Evolutionary conservation across 2,888 invertebrate species (phyloP), one percentile per base, ranked within the genome.

Genomic region (Girardia tigrina): DNA sequence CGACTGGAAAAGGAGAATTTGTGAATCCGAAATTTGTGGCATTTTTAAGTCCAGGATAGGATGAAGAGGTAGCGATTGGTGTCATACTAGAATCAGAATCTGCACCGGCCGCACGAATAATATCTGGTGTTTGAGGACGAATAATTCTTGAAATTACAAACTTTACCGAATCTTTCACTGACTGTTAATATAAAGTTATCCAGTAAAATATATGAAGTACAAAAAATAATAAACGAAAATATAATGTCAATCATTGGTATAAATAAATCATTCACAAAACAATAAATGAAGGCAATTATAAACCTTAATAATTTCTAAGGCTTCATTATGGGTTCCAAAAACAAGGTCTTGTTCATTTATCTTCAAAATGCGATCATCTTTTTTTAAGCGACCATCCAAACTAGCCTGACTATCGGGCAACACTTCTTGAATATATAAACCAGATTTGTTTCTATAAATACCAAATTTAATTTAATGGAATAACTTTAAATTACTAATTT

Each of bases 351-450:
- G 80, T 12, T 83, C 83, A 78, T 86, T 86, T 71, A 86, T 85
- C 79, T 85, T 84, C 70, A 86, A 80, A 42, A 86, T 83, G 42
- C 84, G 80, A 79, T 86, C 86, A 78, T 85, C 85, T n/a, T 83
- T 81, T 78, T 82, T 81, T 26, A 86, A 79, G 29, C 85, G 80
- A 0, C 83, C 84, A 80, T 86, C 85, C 75, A 81, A 79, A 27
- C 81, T 81, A 8, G 85, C 85, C 70, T 84, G 79, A 75, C 84
- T 83, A 28, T 83, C 84, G 36, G 82, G 81, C 29, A 83, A 82
- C 79, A 83, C 78, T 78, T 81, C 83, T 29, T 82, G 77, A 36
- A 83, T 82, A 78, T 81, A 83, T 23, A 83, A 81, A 29, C 83
- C 83, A 20, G 82, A 80, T 27, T 81, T 81, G 80, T 81, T 82